Evolutionary conservation across 2,113 vertebrate genomes (phyloP).

Genomic region (Falco punctatus): DNA sequence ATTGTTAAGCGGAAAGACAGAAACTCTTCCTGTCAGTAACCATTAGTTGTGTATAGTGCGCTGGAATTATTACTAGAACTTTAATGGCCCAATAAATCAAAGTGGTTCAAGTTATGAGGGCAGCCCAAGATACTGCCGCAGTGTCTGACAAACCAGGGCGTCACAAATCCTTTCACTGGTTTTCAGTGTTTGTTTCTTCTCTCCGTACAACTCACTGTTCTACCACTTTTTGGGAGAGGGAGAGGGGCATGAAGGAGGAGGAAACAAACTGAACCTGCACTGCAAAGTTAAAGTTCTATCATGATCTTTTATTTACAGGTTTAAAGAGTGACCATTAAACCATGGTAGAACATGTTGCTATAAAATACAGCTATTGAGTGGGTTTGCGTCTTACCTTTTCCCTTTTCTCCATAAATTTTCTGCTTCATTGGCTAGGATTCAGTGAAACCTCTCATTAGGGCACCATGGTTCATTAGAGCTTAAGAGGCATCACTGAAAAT

Average conservation of each 20-base stretch:
- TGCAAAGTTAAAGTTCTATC: not conserved
- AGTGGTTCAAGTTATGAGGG: not conserved
- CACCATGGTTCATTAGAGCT: conserved; percentile 74
- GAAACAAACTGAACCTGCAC: not conserved
- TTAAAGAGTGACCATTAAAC: not conserved
- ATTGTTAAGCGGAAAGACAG: not conserved
- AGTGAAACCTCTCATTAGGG: conserved; percentile 78
- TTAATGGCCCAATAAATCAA: not conserved
- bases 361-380: conserved; percentile 47
- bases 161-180: not conserved
- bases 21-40: not conserved
- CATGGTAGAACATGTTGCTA: not conserved
- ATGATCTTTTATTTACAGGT: not conserved
- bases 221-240: not conserved
- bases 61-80: not conserved
- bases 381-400: conserved; percentile 55
- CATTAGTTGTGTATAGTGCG: not conserved
- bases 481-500: conserved; percentile 73
- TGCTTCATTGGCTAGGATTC: conserved; percentile 67
- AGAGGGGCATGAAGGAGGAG: not conserved
- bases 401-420: conserved; percentile 58
- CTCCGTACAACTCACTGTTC: not conserved
- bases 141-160: not conserved
- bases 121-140: not conserved
- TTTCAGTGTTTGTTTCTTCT: not conserved